Evolutionary conservation across 2,888 invertebrate genomes (phyloP).

Genomic region (Nematopogon swammerdamellus): DNA sequence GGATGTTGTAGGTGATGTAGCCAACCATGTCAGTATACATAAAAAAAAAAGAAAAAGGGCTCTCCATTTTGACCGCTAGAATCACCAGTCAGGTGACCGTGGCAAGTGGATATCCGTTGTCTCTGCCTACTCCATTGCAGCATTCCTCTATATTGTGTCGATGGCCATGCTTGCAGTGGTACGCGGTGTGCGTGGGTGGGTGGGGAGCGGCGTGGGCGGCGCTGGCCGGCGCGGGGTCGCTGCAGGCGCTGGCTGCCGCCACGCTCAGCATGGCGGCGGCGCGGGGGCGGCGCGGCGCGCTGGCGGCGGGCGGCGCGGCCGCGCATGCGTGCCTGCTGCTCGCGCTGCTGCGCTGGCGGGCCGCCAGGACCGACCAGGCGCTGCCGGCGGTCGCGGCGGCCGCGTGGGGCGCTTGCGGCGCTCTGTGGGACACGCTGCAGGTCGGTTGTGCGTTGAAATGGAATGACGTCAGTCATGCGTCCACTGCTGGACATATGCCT

Average conservation of each 20-base stretch:
- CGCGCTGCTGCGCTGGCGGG: slow-evolving; percentile 75
- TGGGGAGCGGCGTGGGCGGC: slow-evolving; percentile 71
- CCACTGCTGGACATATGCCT: too few relatives aligned
- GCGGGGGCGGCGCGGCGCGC: slow-evolving; percentile 68
- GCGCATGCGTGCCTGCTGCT: slow-evolving; percentile 77
- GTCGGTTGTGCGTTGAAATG: slow-evolving; percentile 32
- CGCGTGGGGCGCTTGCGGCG: slow-evolving; percentile 84
- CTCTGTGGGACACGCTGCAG: slow-evolving; percentile 76
- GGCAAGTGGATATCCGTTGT: too few relatives aligned
- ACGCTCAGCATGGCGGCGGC: slow-evolving; percentile 78
- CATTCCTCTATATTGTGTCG: too few relatives aligned
- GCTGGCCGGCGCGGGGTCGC: slow-evolving; percentile 68
- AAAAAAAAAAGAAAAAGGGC: too few relatives aligned
- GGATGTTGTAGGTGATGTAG: too few relatives aligned
- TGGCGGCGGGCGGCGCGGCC: slow-evolving; percentile 76
- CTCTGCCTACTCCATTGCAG: too few relatives aligned
- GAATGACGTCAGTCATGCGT: too few relatives aligned
- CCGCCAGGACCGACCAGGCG: slow-evolving; percentile 76
- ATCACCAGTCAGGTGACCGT: too few relatives aligned
- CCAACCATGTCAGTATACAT: too few relatives aligned
- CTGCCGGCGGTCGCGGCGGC: slow-evolving; percentile 81
- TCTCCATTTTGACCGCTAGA: too few relatives aligned
- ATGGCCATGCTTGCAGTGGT: slow-evolving; percentile 56
- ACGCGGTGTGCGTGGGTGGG: slow-evolving; percentile 78
- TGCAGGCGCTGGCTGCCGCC: slow-evolving; percentile 74